Percentiles rank a stretch among this genome's conserved stretches.
Conservation (phyloP, 2,113 vertebrate genomes). For the Onychorhynchus coronatus region DNA sequence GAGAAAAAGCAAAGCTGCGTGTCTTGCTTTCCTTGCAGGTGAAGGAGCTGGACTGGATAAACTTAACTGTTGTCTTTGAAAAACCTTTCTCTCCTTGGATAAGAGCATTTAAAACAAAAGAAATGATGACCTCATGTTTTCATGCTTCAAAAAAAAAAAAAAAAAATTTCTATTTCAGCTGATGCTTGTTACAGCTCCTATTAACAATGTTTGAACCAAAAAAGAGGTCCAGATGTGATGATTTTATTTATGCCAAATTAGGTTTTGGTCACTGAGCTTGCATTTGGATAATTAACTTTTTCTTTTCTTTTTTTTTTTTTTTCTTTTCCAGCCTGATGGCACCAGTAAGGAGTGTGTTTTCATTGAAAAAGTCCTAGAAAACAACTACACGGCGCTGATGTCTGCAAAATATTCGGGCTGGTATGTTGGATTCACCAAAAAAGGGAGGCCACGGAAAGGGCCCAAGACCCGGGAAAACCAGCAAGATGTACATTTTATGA, state of each 20-base stretch:
- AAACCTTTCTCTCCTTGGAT: background rate
- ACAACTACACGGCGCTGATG: constrained; percentile 88
- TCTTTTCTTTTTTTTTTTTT: background rate
- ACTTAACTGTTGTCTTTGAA: background rate
- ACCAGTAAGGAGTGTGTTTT: constrained; percentile 86
- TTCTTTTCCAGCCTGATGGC: constrained; percentile 74
- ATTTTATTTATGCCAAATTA: constrained; percentile 12
- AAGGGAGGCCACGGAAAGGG: constrained; percentile 83
- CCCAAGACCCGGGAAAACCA: constrained; percentile 86
- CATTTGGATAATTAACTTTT: background rate
- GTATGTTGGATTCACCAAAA: constrained; percentile 89
- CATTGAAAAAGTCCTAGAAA: constrained; percentile 87
- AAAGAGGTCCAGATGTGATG: constrained; percentile 11
- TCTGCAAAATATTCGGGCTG: constrained; percentile 84
- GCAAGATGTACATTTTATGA: constrained; percentile 90
- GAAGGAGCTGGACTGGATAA: background rate
- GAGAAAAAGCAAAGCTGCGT: background rate
- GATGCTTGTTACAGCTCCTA: background rate
- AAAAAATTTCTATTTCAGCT: background rate
- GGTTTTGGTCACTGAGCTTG: background rate
- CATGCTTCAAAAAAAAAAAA: background rate
- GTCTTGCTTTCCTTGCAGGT: background rate
- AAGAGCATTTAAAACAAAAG: background rate
- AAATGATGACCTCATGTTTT: background rate
- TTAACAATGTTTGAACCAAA: background rate